These are phyloP conservation scores for Drosophila paulistorum DNA, from an alignment of 1,140 invertebrate genomes.

Conservation along the genomic window DNA sequence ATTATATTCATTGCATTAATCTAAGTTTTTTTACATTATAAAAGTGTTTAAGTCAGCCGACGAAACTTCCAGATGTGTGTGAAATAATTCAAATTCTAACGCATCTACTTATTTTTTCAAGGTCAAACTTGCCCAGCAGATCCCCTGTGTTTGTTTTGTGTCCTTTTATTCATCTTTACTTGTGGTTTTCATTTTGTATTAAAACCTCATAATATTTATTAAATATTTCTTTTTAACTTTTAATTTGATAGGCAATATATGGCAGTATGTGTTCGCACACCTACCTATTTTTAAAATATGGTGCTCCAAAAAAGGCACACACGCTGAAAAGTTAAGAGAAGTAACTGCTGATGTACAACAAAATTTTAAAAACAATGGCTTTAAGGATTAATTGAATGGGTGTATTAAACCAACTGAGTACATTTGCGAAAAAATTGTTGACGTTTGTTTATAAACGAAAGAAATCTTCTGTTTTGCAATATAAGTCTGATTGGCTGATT, in stretches of 20 bases:
- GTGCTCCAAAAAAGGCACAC: slow-evolving; percentile 20
- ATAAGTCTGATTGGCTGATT: slow-evolving; percentile 32
- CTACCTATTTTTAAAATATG: slow-evolving; percentile 29
- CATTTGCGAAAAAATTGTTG: slow-evolving; percentile 34
- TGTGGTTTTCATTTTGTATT: too few species aligned
- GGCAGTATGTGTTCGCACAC: slow-evolving; percentile 21
- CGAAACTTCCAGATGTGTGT: slow-evolving; percentile 22
- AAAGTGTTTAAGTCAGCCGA: slow-evolving; percentile 22
- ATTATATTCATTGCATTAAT: slow-evolving; percentile 19
- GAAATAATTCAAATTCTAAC: slow-evolving; percentile 28
- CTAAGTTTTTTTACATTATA: slow-evolving; percentile 19
- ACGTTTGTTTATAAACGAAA: slow-evolving; percentile 29
- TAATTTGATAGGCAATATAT: slow-evolving; percentile 10
- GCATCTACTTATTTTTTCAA: slow-evolving; percentile 32
- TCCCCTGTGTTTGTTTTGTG: slow-evolving; percentile 14
- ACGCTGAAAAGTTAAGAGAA: slow-evolving; percentile 33
- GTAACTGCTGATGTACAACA: slow-evolving; percentile 25
- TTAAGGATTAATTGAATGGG: slow-evolving; percentile 18
- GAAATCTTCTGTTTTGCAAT: slow-evolving; percentile 27
- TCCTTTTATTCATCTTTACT: too few species aligned
- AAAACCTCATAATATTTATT: too few species aligned
- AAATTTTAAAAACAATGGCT: slow-evolving; percentile 29
- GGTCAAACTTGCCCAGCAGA: slow-evolving; percentile 26
- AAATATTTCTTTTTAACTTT: too few species aligned
- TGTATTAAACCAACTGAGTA: slow-evolving; percentile 30